Percentiles rank a stretch among this genome's conserved stretches.
Evolutionary conservation across 2,888 invertebrate genomes (phyloP).

Genomic region (Cistogaster globosa): DNA sequence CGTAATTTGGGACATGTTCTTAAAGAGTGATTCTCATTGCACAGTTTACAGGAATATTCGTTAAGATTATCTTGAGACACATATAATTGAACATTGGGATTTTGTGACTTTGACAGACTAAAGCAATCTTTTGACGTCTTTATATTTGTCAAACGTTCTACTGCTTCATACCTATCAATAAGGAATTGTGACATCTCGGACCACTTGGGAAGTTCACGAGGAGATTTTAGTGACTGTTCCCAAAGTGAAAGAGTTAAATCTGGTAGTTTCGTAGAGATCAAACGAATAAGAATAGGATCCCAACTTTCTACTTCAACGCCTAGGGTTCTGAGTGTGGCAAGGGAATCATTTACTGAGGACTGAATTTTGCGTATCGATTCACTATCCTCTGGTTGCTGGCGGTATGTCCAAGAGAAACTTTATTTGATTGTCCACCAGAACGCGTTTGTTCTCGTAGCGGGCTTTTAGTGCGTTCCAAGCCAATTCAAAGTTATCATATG

Average conservation of each 20-base stretch:
- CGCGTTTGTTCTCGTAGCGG: conserved; percentile 8
- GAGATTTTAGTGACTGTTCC: conserved; percentile 2
- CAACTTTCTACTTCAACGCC: conserved; percentile 1
- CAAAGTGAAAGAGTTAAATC: not conserved
- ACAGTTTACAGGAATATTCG: too few species aligned
- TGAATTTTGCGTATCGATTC: not conserved
- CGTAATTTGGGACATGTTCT: too few species aligned
- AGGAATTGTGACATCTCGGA: conserved; percentile 3
- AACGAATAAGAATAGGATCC: not conserved
- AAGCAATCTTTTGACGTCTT: too few species aligned
- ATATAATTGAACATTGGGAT: too few species aligned
- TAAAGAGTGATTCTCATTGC: too few species aligned
- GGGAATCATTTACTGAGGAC: not conserved
- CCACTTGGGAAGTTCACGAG: conserved; percentile 5
- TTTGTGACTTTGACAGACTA: too few species aligned
- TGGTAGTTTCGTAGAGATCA: not conserved
- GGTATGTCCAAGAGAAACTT: not conserved
- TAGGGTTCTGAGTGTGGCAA: not conserved
- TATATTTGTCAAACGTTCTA: too few species aligned
- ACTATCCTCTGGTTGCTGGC: not conserved
- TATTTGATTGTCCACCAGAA: conserved; percentile 1
- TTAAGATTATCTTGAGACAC: too few species aligned
- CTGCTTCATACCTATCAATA: too few species aligned
- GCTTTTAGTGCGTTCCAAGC: not conserved
- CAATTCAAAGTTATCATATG: not conserved